phyloP scores from a whole-genome alignment of 1,140 invertebrate species.

The Pemphigus obesinymphae region DNA sequence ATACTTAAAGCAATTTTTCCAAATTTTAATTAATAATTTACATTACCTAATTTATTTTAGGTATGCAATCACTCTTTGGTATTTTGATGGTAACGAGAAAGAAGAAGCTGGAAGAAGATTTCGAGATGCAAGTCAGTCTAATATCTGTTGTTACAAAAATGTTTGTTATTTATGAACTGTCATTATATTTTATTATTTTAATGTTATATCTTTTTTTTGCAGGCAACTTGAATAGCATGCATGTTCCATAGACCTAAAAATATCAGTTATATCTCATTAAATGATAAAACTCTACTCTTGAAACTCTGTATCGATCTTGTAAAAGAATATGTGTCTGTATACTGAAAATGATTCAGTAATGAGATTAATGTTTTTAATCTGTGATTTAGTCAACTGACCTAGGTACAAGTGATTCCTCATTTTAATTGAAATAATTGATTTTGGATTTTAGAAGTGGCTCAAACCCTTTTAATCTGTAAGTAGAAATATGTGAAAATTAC shows the following conservation, averaged over 20 bases:
- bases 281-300: constrained; percentile 4
- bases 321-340: neutral
- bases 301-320: constrained; percentile 33
- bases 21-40: neutral
- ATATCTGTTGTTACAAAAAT: constrained; percentile 20
- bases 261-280: neutral
- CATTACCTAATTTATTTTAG: constrained; percentile 53
- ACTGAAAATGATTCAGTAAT: neutral
- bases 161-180: constrained; percentile 7
- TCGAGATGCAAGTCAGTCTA: constrained; percentile 49
- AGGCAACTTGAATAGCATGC: neutral
- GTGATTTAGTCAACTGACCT: neutral
- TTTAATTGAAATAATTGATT: neutral
- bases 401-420: neutral
- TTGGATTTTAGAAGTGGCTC: neutral
- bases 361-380: constrained; percentile 19
- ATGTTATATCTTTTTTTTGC: constrained; percentile 3
- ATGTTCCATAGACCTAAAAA: neutral
- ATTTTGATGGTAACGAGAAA: constrained; percentile 83
- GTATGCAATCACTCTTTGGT: constrained; percentile 95
- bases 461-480: neutral
- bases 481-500: neutral
- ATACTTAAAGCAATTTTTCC: neutral
- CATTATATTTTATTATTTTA: constrained; percentile 6
- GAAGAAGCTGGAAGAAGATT: constrained; percentile 65